phyloP scores from a whole-genome alignment of 2,113 vertebrate species.

The Butastur rufipennis region DNA sequence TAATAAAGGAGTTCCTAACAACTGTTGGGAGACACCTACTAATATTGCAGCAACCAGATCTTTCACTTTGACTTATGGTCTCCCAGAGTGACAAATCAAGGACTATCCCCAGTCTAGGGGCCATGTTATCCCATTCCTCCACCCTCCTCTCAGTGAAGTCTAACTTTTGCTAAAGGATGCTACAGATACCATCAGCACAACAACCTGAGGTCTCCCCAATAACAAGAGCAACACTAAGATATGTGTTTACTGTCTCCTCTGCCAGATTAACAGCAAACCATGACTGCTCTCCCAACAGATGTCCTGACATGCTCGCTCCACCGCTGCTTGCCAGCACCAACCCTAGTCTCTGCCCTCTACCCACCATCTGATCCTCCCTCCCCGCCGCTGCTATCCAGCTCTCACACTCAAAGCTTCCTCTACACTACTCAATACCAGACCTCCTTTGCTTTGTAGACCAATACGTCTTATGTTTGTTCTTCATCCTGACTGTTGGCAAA shows the following conservation, averaged over 20 bases:
- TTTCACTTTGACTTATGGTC: background rate
- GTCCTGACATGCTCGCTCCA: background rate
- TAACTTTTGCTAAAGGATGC: background rate
- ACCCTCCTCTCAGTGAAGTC: background rate
- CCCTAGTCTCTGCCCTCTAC: background rate
- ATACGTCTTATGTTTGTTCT: background rate
- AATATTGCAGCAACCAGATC: background rate
- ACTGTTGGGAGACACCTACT: background rate
- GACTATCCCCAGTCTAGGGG: background rate
- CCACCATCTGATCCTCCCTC: background rate
- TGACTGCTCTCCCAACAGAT: background rate
- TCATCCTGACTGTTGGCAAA: background rate
- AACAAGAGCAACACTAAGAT: background rate
- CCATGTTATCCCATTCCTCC: background rate
- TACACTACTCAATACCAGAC: background rate
- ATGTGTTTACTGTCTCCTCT: background rate
- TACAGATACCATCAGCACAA: background rate
- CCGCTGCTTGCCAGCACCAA: background rate
- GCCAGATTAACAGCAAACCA: background rate
- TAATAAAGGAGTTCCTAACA: background rate
- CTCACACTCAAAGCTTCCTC: background rate
- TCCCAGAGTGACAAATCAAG: background rate
- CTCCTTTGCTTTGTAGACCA: background rate
- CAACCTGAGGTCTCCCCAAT: background rate
- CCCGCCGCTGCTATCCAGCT: background rate